Evolutionary conservation across 30 jellyfish, hydroid and myxozoan species (phyloP).

Genomic region (Turritopsis dohrnii): DNA sequence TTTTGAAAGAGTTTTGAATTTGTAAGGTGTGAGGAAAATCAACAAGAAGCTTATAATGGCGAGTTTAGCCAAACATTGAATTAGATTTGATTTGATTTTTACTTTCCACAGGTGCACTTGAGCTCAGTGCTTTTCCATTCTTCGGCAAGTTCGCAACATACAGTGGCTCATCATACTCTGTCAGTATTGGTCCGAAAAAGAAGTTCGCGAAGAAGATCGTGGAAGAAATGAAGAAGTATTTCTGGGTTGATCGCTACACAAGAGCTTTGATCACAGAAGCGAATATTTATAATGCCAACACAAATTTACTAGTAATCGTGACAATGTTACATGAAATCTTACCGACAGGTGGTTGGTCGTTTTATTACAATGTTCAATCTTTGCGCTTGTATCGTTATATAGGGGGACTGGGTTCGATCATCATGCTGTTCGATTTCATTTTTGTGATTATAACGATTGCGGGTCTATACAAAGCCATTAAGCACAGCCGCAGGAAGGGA

Average conservation of each 20-base stretch:
- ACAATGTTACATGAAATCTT: slow-evolving; percentile 74
- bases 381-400: slow-evolving; percentile 75
- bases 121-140: slow-evolving; percentile 79
- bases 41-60: no score
- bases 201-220: slow-evolving; percentile 57
- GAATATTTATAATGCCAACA: slow-evolving; percentile 85
- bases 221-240: slow-evolving; percentile 56
- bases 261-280: slow-evolving; percentile 73
- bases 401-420: slow-evolving; percentile 78
- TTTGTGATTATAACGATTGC: slow-evolving; percentile 54
- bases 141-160: slow-evolving; percentile 72
- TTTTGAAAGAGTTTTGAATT: no score
- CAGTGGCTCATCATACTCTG: slow-evolving; percentile 80
- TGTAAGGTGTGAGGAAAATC: no score
- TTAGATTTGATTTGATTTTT: not conserved
- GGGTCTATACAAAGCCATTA: slow-evolving; percentile 68
- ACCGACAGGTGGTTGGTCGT: slow-evolving; percentile 89
- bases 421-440: slow-evolving; percentile 59
- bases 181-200: slow-evolving; percentile 80
- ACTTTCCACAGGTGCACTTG: slow-evolving; percentile 11
- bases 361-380: slow-evolving; percentile 69
- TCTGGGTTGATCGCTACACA: slow-evolving; percentile 92
- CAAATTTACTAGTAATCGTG: slow-evolving; percentile 77
- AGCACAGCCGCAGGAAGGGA: slow-evolving; percentile 49
- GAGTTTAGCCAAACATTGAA: no score